Percentiles rank a stretch among this genome's conserved stretches.
Evolutionary conservation across 2,888 invertebrate genomes (phyloP).

Genomic region (Therioaphis trifolii): DNA sequence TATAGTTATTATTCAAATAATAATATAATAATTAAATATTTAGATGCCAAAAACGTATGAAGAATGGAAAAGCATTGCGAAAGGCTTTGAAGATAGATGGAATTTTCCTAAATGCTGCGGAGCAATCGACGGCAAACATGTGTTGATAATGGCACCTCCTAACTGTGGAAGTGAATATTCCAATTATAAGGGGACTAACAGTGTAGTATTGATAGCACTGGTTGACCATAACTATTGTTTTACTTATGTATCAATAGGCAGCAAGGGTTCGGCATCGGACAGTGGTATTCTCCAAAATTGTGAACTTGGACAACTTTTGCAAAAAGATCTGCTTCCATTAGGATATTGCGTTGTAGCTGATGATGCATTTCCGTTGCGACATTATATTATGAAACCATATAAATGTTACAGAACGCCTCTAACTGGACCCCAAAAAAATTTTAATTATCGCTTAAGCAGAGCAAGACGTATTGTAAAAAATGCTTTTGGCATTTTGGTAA

Average conservation of each 20-base stretch:
- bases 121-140: slow-evolving; percentile 62
- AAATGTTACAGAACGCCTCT: slow-evolving; percentile 34
- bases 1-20: slow-evolving; percentile 38
- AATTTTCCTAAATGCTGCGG: slow-evolving; percentile 60
- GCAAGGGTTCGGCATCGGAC: slow-evolving; percentile 50
- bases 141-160: slow-evolving; percentile 44
- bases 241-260: slow-evolving; percentile 44
- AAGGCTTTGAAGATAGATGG: slow-evolving; percentile 53
- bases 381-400: slow-evolving; percentile 49
- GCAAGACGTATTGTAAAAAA: slow-evolving; percentile 52
- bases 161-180: slow-evolving; percentile 40
- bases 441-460: slow-evolving; percentile 39
- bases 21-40: slow-evolving; percentile 52
- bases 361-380: slow-evolving; percentile 55
- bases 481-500: slow-evolving; percentile 51
- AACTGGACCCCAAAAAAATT: slow-evolving; percentile 45
- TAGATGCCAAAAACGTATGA: slow-evolving; percentile 55
- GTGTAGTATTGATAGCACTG: slow-evolving; percentile 54
- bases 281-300: slow-evolving; percentile 43
- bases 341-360: slow-evolving; percentile 56
- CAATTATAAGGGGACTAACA: slow-evolving; percentile 58
- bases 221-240: slow-evolving; percentile 59
- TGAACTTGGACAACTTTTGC: slow-evolving; percentile 6
- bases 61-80: slow-evolving; percentile 57
- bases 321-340: slow-evolving; percentile 29